These are phyloP conservation scores for Cladopsammia gracilis DNA, from an alignment of 64 coral and sea anemone genomes.

Conservation along the genomic window DNA sequence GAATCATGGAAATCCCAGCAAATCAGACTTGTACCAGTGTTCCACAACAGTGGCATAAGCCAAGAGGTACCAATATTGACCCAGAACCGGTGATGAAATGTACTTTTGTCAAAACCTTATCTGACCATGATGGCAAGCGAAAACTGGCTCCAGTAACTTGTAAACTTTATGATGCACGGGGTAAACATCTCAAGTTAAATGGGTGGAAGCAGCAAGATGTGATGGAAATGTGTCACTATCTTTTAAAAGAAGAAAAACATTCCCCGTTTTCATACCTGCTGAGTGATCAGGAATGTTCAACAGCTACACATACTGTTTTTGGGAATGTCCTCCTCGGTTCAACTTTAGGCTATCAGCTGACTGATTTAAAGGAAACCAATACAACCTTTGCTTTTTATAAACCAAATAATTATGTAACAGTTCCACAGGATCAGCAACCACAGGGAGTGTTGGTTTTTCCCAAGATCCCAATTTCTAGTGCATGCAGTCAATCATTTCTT, in stretches of 20 bases:
- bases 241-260: conserved; percentile 20
- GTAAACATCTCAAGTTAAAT: background rate
- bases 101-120: conserved; percentile 41
- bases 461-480: background rate
- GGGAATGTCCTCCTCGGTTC: conserved; percentile 44
- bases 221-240: conserved; percentile 47
- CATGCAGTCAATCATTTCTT: background rate
- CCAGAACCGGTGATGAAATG: conserved; percentile 60
- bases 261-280: conserved; percentile 35
- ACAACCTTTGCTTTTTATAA: conserved; percentile 15
- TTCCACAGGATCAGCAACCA: background rate
- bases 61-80: conserved; percentile 38
- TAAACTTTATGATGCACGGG: conserved; percentile 56
- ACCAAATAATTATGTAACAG: background rate
- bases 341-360: conserved; percentile 40
- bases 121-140: conserved; percentile 36
- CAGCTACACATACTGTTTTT: conserved; percentile 19
- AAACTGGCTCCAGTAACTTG: conserved; percentile 47
- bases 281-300: conserved; percentile 49
- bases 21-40: conserved; percentile 30
- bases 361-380: conserved; percentile 28
- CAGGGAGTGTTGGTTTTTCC: too few relatives aligned
- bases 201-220: conserved; percentile 36
- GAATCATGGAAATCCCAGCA: conserved; percentile 48
- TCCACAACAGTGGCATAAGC: conserved; percentile 53